Evolutionary conservation across 2,888 invertebrate genomes (phyloP).

Genomic region (Yponomeuta evonymella): DNA sequence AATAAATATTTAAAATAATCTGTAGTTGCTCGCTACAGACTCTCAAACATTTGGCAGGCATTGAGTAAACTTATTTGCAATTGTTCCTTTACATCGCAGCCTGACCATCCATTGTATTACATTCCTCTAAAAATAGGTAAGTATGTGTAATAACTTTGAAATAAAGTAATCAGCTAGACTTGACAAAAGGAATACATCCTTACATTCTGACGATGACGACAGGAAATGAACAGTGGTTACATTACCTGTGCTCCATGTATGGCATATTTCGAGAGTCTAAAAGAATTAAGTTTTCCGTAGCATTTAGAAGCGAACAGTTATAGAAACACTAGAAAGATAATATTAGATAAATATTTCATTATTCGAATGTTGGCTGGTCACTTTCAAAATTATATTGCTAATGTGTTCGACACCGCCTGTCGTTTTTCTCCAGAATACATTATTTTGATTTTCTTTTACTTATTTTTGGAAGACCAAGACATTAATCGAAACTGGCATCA

Average conservation of each 20-base stretch:
- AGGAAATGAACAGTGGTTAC: background rate
- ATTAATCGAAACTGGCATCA: background rate
- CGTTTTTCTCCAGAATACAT: background rate
- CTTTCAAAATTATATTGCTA: background rate
- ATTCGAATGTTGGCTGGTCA: background rate
- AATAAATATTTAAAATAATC: constrained; percentile 13
- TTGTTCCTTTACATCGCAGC: background rate
- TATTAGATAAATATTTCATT: background rate
- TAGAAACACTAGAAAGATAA: background rate
- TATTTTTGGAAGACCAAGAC: background rate
- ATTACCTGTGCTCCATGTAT: background rate
- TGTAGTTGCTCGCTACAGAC: background rate
- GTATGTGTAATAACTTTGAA: background rate
- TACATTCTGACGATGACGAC: background rate
- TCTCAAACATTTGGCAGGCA: constrained; percentile 10
- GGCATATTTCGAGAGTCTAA: background rate
- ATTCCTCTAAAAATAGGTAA: background rate
- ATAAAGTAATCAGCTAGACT: background rate
- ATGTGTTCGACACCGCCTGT: too few relatives aligned
- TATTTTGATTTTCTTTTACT: background rate
- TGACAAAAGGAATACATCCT: background rate
- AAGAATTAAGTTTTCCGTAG: background rate
- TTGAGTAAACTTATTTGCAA: constrained; percentile 9
- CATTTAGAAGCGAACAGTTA: background rate
- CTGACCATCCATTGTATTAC: background rate